Percentiles rank a stretch among this genome's conserved stretches.
Evolutionary conservation across 2,888 invertebrate genomes (phyloP).

Genomic region (Phlogophora meticulosa): DNA sequence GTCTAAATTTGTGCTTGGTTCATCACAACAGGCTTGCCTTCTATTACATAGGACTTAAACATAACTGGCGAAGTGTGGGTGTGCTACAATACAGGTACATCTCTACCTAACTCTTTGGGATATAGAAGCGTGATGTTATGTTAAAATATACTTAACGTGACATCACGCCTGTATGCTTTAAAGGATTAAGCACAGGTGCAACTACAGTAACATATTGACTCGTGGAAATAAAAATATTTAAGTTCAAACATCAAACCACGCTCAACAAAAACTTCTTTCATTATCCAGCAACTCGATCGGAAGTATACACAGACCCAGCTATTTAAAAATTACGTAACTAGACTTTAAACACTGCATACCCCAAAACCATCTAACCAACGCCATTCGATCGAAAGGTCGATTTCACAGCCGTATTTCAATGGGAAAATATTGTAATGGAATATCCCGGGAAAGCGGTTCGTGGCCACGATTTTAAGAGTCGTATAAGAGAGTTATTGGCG

Average conservation of each 20-base stretch:
- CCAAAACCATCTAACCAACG: constrained; percentile 40
- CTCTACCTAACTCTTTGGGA: no score
- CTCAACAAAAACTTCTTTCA: constrained; percentile 14
- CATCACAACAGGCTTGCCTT: no score
- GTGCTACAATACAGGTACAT: no score
- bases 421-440: constrained; percentile 81
- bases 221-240: not conserved
- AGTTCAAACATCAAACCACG: not conserved
- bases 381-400: constrained; percentile 66
- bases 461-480: constrained; percentile 75
- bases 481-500: constrained; percentile 76
- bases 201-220: not conserved
- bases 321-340: constrained; percentile 29
- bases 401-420: constrained; percentile 72
- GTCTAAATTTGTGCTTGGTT: no score
- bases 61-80: no score
- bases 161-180: no score
- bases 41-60: no score
- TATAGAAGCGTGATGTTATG: no score
- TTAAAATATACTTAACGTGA: no score
- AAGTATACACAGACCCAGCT: not conserved
- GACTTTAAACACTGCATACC: constrained; percentile 35
- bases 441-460: constrained; percentile 68
- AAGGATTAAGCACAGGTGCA: no score
- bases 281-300: constrained; percentile 5